Evolutionary conservation across 2,113 vertebrate species (phyloP), one percentile per base, ranked within the genome.

Genomic region (Dolichotis patagonum): DNA sequence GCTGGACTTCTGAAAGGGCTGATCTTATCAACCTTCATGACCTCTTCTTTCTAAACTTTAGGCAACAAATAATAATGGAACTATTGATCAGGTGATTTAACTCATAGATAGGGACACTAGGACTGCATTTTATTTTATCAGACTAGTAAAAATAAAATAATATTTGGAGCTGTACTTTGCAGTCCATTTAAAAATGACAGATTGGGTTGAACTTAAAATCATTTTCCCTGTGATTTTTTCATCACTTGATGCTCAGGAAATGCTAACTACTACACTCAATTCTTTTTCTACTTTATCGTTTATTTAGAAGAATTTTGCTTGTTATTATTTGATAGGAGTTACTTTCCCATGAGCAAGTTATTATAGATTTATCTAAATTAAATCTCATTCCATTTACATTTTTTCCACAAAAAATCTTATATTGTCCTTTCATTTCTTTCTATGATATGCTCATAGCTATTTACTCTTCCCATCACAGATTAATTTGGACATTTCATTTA

Each of bases 311-410:
- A 85, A 94, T 92, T 90, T 98, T 90, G 87, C 96, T 98, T 97
- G 91, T 97, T 97, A 97, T 98, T 96, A 93, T 95, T 97, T 96
- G 96, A 71, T 86, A 97, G 65, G 83, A 73, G 95, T 97, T 96
- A 93, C 95, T 98, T 98, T 97, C 91, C 80, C 92, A 95, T 94
- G 96, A 14, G 56, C 96, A 96, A 97, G 95, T 97, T 98, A 98
- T 97, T 98, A 97, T 94, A 95, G 90, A 98, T 98, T 98, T 98
- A 97, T 96, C 93, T 96, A 98, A 97, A 98, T 98, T 98, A 98
- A 98, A 98, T 98, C 4, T 84, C 73, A 96, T 89, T 97, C 52
- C 84, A 98, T 98, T 98, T 94, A 97, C 96, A 96, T 95, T 96
- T 97, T 77, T 98, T 86, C 95, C 54, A 85, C 97, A 92, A 97